phyloP scores from a whole-genome alignment of 1,140 invertebrate species.

The Drosophila ficusphila region DNA sequence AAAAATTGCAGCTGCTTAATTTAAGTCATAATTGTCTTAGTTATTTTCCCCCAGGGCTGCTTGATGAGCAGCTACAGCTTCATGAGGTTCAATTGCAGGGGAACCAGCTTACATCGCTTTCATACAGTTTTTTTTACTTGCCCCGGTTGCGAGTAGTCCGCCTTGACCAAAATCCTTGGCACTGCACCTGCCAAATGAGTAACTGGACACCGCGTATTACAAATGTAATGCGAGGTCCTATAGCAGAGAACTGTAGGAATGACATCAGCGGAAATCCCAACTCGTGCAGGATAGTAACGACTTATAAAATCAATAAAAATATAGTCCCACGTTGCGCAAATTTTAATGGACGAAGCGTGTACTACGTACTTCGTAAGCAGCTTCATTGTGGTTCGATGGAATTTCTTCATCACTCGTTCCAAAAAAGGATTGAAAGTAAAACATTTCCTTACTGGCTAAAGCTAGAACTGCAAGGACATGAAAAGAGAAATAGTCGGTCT shows the following conservation, averaged over 20 bases:
- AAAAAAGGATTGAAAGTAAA: neutral
- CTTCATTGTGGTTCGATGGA: constrained; percentile 54
- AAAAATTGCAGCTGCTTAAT: constrained; percentile 86
- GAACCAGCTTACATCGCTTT: constrained; percentile 87
- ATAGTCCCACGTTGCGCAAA: constrained; percentile 87
- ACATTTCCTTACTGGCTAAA: constrained; percentile 59
- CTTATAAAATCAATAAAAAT: constrained; percentile 86
- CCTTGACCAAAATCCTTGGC: constrained; percentile 87
- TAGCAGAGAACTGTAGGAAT: constrained; percentile 80
- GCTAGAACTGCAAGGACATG: constrained; percentile 23
- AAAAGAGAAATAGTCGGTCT: too few relatives aligned
- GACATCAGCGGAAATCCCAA: constrained; percentile 62
- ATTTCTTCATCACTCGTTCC: constrained; percentile 15
- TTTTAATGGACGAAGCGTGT: constrained; percentile 87
- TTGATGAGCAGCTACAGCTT: constrained; percentile 87
- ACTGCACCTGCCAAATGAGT: constrained; percentile 88
- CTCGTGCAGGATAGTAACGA: constrained; percentile 61
- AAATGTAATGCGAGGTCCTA: constrained; percentile 80
- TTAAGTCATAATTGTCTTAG: constrained; percentile 87
- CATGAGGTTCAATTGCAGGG: constrained; percentile 87
- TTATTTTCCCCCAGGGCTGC: constrained; percentile 86
- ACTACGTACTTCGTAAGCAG: constrained; percentile 80
- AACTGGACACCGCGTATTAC: constrained; percentile 86
- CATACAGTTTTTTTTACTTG: constrained; percentile 86
- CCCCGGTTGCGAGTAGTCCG: constrained; percentile 86